These are phyloP conservation scores for Orthosia incerta DNA, from an alignment of 2,888 invertebrate genomes.

Conservation along the genomic window DNA sequence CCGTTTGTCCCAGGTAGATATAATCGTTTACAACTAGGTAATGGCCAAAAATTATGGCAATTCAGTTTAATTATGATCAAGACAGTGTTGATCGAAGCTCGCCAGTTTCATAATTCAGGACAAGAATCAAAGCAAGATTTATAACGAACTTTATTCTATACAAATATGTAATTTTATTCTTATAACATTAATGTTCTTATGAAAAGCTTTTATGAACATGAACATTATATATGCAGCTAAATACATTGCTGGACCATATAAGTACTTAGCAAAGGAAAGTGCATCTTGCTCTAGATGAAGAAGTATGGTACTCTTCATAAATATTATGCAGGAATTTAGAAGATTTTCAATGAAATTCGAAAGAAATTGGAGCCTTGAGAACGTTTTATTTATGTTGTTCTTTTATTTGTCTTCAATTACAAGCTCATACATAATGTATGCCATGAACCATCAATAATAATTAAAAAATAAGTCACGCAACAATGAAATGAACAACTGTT, in stretches of 20 bases:
- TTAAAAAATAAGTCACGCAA: constrained; percentile 10
- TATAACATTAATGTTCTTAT: not conserved
- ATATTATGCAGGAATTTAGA: not conserved
- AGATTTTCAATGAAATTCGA: not conserved
- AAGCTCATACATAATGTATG: not conserved
- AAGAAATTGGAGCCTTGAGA: not conserved
- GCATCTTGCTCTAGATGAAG: not conserved
- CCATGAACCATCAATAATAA: not conserved
- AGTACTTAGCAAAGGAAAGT: not conserved
- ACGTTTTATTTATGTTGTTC: not conserved
- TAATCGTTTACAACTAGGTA: not conserved
- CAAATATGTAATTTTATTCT: not conserved
- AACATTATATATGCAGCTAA: not conserved
- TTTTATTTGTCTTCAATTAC: not conserved
- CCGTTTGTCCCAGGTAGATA: not conserved
- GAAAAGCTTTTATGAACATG: not conserved
- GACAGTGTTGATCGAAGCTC: constrained; percentile 7
- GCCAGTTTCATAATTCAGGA: constrained; percentile 3
- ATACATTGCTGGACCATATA: not conserved
- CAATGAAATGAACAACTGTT: constrained; percentile 45
- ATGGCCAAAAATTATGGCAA: not conserved
- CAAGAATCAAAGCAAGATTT: not conserved
- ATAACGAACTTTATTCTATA: not conserved
- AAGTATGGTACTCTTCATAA: not conserved
- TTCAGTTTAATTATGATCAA: not conserved